phyloP scores from a whole-genome alignment of 2,797 vertebrate genomes.

The Erithacus rubecula region DNA sequence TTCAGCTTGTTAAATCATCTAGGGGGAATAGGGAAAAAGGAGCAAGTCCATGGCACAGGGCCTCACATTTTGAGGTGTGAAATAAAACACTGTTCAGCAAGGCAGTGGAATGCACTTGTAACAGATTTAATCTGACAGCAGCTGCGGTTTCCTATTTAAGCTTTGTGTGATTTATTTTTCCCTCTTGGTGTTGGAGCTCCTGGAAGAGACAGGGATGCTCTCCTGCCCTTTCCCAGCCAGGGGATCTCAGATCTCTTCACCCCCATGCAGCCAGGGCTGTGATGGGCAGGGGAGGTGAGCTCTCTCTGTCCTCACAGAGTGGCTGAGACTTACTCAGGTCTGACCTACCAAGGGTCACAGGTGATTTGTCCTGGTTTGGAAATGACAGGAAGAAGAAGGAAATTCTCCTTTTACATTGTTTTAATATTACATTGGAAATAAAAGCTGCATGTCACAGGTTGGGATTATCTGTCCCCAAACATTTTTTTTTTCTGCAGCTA shows the following conservation, averaged over 20 bases:
- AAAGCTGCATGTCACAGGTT: background rate
- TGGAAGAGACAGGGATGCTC: background rate
- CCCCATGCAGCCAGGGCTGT: background rate
- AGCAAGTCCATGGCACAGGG: slow-evolving; percentile 54
- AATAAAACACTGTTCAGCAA: slow-evolving; percentile 59
- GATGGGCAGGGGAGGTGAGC: background rate
- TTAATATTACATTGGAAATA: background rate
- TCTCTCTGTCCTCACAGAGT: background rate
- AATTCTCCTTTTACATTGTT: background rate
- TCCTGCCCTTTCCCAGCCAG: slow-evolving; percentile 27
- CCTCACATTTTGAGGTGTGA: slow-evolving; percentile 59
- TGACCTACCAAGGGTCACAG: background rate
- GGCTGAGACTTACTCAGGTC: background rate
- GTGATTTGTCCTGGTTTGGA: background rate
- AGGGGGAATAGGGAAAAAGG: slow-evolving; percentile 46
- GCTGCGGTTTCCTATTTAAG: slow-evolving; percentile 61
- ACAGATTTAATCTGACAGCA: slow-evolving; percentile 68
- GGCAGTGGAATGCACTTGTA: slow-evolving; percentile 47
- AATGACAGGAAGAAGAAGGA: background rate
- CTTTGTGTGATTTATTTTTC: slow-evolving; percentile 49
- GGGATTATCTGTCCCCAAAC: background rate
- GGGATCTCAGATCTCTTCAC: slow-evolving; percentile 7
- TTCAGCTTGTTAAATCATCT: slow-evolving; percentile 71
- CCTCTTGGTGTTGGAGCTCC: slow-evolving; percentile 56
- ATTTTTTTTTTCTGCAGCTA: background rate